Evolutionary conservation across 2,888 invertebrate genomes (phyloP).

Genomic region (Nymphalis urticae): DNA sequence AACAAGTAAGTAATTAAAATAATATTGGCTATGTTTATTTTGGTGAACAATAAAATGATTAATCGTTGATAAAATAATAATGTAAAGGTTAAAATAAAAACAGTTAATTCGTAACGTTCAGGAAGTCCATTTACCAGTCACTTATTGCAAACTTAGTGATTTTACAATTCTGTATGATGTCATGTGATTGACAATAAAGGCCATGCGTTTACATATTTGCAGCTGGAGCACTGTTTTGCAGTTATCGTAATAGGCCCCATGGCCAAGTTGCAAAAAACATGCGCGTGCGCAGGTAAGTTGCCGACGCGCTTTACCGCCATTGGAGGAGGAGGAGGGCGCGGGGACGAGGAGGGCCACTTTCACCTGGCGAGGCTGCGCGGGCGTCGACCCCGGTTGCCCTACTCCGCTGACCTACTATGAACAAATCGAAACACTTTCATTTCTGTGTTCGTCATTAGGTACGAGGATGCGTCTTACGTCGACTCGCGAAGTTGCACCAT

Average conservation of each 20-base stretch:
- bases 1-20: no score
- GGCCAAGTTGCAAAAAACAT: constrained; percentile 80
- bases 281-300: constrained; percentile 73
- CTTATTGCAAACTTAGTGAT: constrained; percentile 11
- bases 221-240: constrained; percentile 71
- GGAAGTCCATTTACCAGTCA: constrained; percentile 13
- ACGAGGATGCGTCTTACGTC: constrained; percentile 70
- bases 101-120: constrained; percentile 9
- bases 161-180: constrained; percentile 23
- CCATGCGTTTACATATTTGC: constrained; percentile 69
- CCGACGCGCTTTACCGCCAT: constrained; percentile 61
- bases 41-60: background rate
- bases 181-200: constrained; percentile 60
- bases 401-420: constrained; percentile 78
- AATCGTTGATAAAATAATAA: background rate
- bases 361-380: constrained; percentile 80
- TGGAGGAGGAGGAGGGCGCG: constrained; percentile 53
- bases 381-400: constrained; percentile 76
- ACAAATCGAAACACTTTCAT: constrained; percentile 78
- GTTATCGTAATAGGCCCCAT: constrained; percentile 79
- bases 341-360: constrained; percentile 72
- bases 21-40: background rate
- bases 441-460: constrained; percentile 71
- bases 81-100: background rate
- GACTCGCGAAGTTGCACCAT: constrained; percentile 53